phyloP scores from a whole-genome alignment of 2,888 invertebrate genomes.

The Zygogramma bicolorata region DNA sequence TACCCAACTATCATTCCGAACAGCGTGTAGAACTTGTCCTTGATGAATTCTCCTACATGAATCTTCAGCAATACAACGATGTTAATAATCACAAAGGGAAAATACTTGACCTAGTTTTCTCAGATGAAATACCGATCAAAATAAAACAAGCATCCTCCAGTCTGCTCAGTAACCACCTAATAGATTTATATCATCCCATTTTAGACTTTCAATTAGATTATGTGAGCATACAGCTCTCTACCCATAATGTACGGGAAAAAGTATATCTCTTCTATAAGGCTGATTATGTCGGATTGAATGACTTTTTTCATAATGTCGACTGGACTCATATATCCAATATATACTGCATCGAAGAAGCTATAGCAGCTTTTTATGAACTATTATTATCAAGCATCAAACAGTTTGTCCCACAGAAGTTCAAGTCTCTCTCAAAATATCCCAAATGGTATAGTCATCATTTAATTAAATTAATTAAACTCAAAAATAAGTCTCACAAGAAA shows the following conservation, averaged over 20 bases:
- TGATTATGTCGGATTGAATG: constrained; percentile 5
- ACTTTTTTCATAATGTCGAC: neutral
- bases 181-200: constrained; percentile 1
- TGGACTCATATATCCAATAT: neutral
- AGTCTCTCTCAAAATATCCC: constrained; percentile 55
- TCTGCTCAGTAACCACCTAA: neutral
- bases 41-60: constrained; percentile 2
- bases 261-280: constrained; percentile 4
- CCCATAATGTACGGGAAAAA: neutral
- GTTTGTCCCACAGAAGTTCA: no score
- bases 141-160: neutral
- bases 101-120: constrained; percentile 12
- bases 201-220: neutral
- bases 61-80: constrained; percentile 6
- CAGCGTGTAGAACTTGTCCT: neutral
- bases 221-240: neutral
- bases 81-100: neutral
- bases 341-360: neutral
- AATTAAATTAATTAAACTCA: neutral
- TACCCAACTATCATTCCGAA: neutral
- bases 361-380: neutral
- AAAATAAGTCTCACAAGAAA: neutral
- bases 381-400: neutral
- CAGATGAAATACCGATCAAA: neutral
- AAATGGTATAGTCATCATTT: constrained; percentile 70